These are phyloP conservation scores for Epinephelus awoara DNA, from an alignment of 2,797 vertebrate genomes.

Conservation along the genomic window DNA sequence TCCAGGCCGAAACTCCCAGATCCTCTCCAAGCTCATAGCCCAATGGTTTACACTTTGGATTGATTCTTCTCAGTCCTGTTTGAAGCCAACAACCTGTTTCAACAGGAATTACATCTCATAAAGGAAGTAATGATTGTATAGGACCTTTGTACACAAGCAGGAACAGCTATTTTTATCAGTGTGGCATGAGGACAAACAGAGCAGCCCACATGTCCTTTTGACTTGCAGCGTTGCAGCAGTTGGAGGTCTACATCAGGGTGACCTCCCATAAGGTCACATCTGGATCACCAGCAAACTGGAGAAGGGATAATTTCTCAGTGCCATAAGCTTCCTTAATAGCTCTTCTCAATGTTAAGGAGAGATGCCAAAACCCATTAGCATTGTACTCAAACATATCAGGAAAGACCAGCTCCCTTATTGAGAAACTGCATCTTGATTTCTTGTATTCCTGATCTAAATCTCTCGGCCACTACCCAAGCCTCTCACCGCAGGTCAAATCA, in stretches of 20 bases:
- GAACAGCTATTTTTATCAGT: background rate
- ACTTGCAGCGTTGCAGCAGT: constrained; percentile 35
- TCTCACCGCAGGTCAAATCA: constrained; percentile 28
- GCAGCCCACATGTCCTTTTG: constrained; percentile 33
- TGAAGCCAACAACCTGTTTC: background rate
- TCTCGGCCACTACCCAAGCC: constrained; percentile 11
- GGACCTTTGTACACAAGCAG: background rate
- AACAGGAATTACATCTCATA: background rate
- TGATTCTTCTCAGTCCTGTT: background rate
- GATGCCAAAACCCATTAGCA: background rate
- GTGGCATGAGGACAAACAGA: background rate
- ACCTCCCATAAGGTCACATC: constrained; percentile 34
- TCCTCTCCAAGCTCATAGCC: background rate
- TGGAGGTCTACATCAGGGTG: constrained; percentile 18
- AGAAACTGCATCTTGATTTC: background rate
- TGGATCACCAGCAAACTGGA: constrained; percentile 34
- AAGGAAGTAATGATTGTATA: background rate
- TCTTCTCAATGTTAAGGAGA: background rate
- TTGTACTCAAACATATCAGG: background rate
- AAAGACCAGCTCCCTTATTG: background rate
- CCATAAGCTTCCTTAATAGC: background rate
- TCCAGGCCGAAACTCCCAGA: background rate
- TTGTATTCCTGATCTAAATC: constrained; percentile 18
- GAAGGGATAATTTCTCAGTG: background rate
- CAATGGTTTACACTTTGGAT: background rate